Base-by-base conservation (phyloP, 1,140 invertebrate species). In the Pseudomyrmex pallidus region DNA sequence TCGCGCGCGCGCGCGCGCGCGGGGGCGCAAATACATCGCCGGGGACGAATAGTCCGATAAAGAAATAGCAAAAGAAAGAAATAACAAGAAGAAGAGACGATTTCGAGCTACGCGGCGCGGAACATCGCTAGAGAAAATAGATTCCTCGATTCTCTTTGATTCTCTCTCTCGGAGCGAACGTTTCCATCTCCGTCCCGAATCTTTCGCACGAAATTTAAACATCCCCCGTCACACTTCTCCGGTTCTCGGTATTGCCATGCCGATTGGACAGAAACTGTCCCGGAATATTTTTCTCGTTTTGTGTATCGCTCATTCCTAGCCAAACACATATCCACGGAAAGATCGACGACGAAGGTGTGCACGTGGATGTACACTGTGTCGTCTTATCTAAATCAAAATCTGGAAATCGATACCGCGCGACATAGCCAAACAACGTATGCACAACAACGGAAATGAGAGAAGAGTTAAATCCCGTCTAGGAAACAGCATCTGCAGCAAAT, bases 321-420 rank as follows among this genome's bases (percentile, higher is more conserved):
- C 67, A 54, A 77, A 20, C 46, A 62, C 15, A 50, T 13, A 35
- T 13, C 35, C 4, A 22, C 70, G 12, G 61, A 17, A 48, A 67
- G 48, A 68, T 70, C 66, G 57, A 57, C 50, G 62, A 10, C 50
- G 62, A 10, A 12, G 35, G 10, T 61, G 56, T 35, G 0, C 35
- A 35, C 35, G 8, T 57, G 12, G 54, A 59, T 74, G 13, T 59
- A 50, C 67, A 22, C 20, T 22, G 20, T 15, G 12, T 77, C 44
- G 10, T 57, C 20, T 78, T 90, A 91, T 90, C 90, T 86, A 87
- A 91, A 89, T 90, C 89, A 84, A 87, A 90, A 91, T 91, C 90
- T 90, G 20, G 76, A 89, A 90, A 91, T 90, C 90, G 89, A 89
- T 88, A 87, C 88, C 84, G 73, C 88, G 82, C 89, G 66, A 85